These are phyloP conservation scores for Elephantulus edwardii DNA, from an alignment of 2,113 vertebrate genomes.

Conservation along the genomic window DNA sequence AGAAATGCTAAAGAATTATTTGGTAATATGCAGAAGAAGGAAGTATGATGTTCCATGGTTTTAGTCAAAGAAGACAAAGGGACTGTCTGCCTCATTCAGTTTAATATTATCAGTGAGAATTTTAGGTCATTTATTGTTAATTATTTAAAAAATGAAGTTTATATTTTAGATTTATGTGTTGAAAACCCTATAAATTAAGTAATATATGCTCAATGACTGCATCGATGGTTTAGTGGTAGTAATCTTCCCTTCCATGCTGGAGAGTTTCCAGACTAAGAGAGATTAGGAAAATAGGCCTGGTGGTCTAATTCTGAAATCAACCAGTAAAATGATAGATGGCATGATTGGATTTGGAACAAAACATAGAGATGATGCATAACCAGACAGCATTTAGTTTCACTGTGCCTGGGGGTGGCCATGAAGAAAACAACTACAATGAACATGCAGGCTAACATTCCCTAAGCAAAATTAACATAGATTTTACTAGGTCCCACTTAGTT, in stretches of 20 bases:
- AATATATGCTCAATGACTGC: background rate
- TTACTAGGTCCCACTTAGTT: background rate
- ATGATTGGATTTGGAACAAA: background rate
- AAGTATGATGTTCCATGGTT: background rate
- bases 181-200: background rate
- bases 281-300: background rate
- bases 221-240: background rate
- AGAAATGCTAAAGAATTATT: background rate
- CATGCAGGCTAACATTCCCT: background rate
- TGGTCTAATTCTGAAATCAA: background rate
- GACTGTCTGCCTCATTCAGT: background rate
- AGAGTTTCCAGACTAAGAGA: background rate
- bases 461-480: background rate
- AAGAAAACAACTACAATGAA: background rate
- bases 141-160: background rate
- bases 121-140: background rate
- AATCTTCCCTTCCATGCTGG: background rate
- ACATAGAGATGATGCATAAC: background rate
- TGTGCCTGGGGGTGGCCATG: background rate
- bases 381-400: background rate
- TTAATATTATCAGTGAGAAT: background rate
- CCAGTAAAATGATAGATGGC: background rate
- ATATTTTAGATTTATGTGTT: background rate
- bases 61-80: background rate
- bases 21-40: background rate